These are phyloP conservation scores for Bombus consobrinus DNA, from an alignment of 1,140 invertebrate species.

Conservation along the genomic window DNA sequence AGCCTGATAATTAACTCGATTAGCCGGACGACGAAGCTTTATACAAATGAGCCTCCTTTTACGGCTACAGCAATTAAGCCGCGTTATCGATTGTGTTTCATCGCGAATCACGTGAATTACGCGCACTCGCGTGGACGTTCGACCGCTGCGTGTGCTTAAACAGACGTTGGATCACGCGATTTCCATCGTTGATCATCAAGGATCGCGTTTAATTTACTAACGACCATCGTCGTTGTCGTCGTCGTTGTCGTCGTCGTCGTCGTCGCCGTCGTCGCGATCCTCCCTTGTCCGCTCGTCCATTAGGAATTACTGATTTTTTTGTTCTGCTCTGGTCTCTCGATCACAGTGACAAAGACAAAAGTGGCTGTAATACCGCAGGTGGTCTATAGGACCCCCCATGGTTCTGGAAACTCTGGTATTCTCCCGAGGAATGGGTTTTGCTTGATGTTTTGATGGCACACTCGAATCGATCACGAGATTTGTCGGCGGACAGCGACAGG, in stretches of 20 bases:
- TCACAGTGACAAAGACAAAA: not conserved
- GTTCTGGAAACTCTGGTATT: constrained; percentile 11
- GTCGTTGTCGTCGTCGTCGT: not conserved
- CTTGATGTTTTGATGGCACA: constrained; percentile 11
- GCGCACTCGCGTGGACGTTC: constrained; percentile 29
- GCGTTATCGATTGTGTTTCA: constrained; percentile 56
- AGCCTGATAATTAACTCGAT: constrained; percentile 66
- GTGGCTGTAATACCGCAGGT: not conserved
- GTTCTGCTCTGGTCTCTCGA: not conserved
- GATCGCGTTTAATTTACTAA: constrained; percentile 45
- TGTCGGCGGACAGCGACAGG: constrained; percentile 30
- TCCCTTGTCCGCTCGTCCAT: constrained; percentile 4
- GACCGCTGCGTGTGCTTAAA: constrained; percentile 17
- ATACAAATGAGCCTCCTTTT: constrained; percentile 54
- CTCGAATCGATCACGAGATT: constrained; percentile 46
- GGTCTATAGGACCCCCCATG: not conserved
- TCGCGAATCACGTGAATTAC: constrained; percentile 53
- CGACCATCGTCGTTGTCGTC: not conserved
- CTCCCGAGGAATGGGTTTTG: not conserved
- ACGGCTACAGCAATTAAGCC: constrained; percentile 55
- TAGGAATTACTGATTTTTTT: constrained; percentile 46
- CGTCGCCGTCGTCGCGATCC: not conserved
- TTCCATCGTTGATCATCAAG: constrained; percentile 1
- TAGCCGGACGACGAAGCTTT: constrained; percentile 54
- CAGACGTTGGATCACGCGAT: constrained; percentile 33